phyloP scores from a whole-genome alignment of 2,113 vertebrate genomes.

The Nettapus auritus region DNA sequence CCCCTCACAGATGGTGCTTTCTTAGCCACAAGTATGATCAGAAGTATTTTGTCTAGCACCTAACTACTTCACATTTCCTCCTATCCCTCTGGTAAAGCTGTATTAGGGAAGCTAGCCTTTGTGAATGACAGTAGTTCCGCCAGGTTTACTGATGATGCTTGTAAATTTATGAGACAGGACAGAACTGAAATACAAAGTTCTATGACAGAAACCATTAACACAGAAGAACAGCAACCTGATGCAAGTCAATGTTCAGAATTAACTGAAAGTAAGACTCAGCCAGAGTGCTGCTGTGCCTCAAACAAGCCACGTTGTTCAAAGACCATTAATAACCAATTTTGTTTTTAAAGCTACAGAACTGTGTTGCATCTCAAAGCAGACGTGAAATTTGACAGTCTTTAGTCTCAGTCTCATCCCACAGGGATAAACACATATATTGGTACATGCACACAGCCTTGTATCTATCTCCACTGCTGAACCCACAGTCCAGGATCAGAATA shows the following conservation, averaged over 20 bases:
- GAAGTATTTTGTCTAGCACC: not conserved
- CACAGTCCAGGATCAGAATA: not conserved
- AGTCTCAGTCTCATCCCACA: not conserved
- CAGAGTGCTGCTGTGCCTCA: not conserved
- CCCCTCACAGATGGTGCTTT: not conserved
- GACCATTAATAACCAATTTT: not conserved
- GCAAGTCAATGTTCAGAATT: accelerated
- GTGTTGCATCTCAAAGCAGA: not conserved
- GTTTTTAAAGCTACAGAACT: not conserved
- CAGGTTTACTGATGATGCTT: not conserved
- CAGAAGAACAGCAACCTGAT: accelerated
- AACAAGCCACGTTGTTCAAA: not conserved
- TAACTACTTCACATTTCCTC: not conserved
- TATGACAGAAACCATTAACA: not conserved
- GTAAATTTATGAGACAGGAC: not conserved
- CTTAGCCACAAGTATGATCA: not conserved
- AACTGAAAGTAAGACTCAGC: not conserved
- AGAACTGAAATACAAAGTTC: not conserved
- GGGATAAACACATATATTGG: not conserved
- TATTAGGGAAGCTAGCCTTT: not conserved
- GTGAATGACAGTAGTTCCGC: not conserved
- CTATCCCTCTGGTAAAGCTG: not conserved
- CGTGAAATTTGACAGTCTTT: not conserved
- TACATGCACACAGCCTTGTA: not conserved
- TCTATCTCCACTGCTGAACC: not conserved